Evolutionary conservation across 2,113 vertebrate genomes (phyloP).

Genomic region (Sitta europaea): DNA sequence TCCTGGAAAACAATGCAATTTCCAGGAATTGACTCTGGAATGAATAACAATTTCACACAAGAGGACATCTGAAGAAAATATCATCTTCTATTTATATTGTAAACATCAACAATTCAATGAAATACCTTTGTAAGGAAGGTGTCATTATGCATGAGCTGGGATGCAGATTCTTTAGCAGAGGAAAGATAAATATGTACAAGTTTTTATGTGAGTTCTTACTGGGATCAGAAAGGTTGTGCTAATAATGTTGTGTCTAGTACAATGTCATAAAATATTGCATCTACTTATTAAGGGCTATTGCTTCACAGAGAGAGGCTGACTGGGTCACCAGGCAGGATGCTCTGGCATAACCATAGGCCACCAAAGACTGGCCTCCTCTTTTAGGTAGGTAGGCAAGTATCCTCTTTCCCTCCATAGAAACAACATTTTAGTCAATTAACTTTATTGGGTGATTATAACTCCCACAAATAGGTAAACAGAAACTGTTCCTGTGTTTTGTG

Average conservation of each 20-base stretch:
- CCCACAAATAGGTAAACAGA: background rate
- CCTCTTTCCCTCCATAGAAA: background rate
- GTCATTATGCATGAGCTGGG: background rate
- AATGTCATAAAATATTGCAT: background rate
- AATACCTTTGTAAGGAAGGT: background rate
- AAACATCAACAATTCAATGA: background rate
- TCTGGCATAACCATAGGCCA: background rate
- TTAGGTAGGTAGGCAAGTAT: background rate
- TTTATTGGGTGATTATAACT: background rate
- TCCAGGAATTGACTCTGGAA: background rate
- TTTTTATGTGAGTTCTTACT: background rate
- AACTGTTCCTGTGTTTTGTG: background rate
- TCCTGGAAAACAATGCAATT: background rate
- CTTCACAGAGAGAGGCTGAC: background rate
- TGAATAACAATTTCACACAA: background rate
- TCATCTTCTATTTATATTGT: background rate
- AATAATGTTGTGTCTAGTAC: background rate
- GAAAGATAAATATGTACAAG: background rate
- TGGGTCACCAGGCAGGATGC: background rate
- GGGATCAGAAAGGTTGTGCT: background rate
- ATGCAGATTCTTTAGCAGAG: background rate
- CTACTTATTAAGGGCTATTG: background rate
- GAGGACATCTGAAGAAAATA: background rate
- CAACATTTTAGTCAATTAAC: slow-evolving; percentile 2
- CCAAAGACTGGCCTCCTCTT: background rate